Evolutionary conservation across 1,140 invertebrate genomes (phyloP).

Genomic region (Wiebesia pumilae): DNA sequence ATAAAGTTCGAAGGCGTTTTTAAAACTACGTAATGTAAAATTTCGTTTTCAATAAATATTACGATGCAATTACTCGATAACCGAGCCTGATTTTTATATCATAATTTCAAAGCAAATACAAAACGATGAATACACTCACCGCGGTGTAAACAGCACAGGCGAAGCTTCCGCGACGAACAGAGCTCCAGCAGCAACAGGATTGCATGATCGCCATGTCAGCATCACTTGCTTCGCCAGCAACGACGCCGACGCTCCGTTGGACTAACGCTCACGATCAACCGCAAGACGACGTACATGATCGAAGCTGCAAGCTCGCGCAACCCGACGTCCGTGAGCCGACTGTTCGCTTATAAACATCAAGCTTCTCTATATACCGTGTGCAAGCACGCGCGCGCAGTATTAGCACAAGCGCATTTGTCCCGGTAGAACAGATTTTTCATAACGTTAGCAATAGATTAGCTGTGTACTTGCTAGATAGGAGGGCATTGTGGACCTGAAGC

Average conservation of each 20-base stretch:
- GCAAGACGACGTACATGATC: neutral
- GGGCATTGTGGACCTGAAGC: too few relatives aligned
- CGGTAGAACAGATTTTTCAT: neutral
- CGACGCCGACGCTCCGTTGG: neutral
- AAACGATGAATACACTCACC: too few relatives aligned
- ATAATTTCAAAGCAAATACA: neutral
- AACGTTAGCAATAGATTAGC: too few relatives aligned
- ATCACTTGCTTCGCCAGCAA: neutral
- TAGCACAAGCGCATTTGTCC: neutral
- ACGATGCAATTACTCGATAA: too few relatives aligned
- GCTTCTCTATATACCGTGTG: neutral
- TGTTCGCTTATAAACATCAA: neutral
- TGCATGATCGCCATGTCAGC: slow-evolving; percentile 83
- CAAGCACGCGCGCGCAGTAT: neutral
- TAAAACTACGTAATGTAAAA: too few relatives aligned
- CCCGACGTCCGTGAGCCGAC: neutral
- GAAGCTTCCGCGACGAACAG: slow-evolving; percentile 85
- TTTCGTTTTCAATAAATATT: too few relatives aligned
- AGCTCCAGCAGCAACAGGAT: slow-evolving; percentile 88
- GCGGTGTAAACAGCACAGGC: slow-evolving; percentile 84
- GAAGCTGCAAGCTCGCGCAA: neutral
- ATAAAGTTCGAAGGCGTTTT: too few relatives aligned
- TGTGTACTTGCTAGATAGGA: too few relatives aligned
- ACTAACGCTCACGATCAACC: neutral
- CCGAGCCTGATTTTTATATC: too few relatives aligned